Conservation (phyloP, 2,888 invertebrate species). For the Gymnoscelis rufifasciata region DNA sequence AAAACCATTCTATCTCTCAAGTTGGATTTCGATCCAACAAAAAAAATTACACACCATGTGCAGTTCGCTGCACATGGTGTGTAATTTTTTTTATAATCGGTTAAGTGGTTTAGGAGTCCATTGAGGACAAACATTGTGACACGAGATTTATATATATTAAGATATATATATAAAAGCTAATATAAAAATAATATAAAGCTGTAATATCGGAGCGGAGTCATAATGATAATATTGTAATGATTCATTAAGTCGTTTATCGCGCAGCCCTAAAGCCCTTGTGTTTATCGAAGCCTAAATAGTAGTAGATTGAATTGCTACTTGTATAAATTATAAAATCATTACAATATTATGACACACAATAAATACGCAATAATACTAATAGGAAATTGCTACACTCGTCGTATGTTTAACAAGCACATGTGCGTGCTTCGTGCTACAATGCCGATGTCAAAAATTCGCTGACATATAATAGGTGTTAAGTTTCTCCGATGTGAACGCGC, state of each 20-base stretch:
- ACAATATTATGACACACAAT: constrained; percentile 17
- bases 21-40: too few species aligned
- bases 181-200: constrained; percentile 18
- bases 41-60: too few species aligned
- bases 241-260: constrained; percentile 17
- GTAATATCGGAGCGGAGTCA: constrained; percentile 7
- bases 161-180: too few species aligned
- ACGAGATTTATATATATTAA: too few species aligned
- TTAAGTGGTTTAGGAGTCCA: too few species aligned
- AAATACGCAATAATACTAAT: constrained; percentile 12
- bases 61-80: too few species aligned
- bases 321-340: constrained; percentile 14
- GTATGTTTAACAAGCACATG: constrained; percentile 17
- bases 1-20: too few species aligned
- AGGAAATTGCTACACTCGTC: constrained; percentile 3
- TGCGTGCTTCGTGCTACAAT: constrained; percentile 22
- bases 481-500: constrained; percentile 26
- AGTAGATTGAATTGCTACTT: too few species aligned
- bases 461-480: constrained; percentile 23
- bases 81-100: too few species aligned
- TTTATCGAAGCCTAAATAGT: constrained; percentile 2
- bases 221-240: constrained; percentile 18
- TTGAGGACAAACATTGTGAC: too few species aligned
- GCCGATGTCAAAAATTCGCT: constrained; percentile 36
- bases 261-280: constrained; percentile 14